Evolutionary conservation across 2,797 vertebrate species (phyloP).

Genomic region (Onychomys torridus): DNA sequence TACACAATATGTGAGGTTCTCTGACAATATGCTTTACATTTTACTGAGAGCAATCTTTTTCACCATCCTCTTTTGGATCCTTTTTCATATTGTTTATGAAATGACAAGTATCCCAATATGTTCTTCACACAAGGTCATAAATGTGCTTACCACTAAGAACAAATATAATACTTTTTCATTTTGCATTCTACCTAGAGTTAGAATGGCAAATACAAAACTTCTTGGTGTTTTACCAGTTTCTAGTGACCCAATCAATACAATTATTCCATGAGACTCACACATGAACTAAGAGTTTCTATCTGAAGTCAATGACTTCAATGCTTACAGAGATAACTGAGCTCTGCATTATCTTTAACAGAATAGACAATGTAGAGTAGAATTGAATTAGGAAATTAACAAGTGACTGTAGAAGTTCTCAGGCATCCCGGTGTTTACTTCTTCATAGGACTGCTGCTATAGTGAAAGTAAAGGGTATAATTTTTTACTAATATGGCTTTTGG

Average conservation of each 20-base stretch:
- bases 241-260: not conserved
- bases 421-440: not conserved
- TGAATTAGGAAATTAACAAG: not conserved
- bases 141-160: not conserved
- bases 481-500: not conserved
- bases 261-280: not conserved
- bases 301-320: not conserved
- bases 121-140: not conserved
- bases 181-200: not conserved
- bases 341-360: not conserved
- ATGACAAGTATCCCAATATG: not conserved
- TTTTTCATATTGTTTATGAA: not conserved
- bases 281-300: not conserved
- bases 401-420: not conserved
- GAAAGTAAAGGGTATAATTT: not conserved
- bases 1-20: not conserved
- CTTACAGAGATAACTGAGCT: not conserved
- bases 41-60: not conserved
- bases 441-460: not conserved
- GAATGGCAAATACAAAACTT: not conserved
- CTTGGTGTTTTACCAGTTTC: not conserved
- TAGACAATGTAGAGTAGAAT: not conserved
- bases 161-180: not conserved
- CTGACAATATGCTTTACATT: not conserved
- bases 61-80: not conserved